phyloP scores from a whole-genome alignment of 2,113 vertebrate species.

The Tor tambroides region DNA sequence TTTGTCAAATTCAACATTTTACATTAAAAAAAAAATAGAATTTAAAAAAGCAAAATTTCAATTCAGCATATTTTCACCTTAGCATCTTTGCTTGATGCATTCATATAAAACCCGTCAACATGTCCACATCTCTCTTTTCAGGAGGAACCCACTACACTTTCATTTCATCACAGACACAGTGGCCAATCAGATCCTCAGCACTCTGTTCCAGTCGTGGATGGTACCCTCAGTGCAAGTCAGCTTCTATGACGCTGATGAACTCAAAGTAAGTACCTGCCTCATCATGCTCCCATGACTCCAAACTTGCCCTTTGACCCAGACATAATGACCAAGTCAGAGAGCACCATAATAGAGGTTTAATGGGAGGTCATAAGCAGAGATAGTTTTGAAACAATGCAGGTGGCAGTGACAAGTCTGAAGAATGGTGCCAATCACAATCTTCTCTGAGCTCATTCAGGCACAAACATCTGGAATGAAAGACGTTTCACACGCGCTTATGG shows the following conservation, averaged over 20 bases:
- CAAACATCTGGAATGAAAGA: conserved; percentile 1
- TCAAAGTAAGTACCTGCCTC: conserved; percentile 80
- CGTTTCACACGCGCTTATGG: background rate
- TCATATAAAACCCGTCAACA: background rate
- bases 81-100: background rate
- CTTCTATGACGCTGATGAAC: conserved; percentile 91
- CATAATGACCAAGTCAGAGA: conserved; percentile 10
- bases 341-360: background rate
- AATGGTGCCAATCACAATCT: background rate
- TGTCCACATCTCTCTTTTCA: conserved; percentile 58
- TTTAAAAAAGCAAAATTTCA: background rate
- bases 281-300: background rate
- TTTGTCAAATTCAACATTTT: background rate
- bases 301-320: background rate
- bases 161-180: conserved; percentile 93
- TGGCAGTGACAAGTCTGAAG: background rate
- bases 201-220: conserved; percentile 92
- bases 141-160: conserved; percentile 94
- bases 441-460: conserved; percentile 12
- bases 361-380: background rate
- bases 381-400: background rate
- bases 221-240: conserved; percentile 89
- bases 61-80: background rate
- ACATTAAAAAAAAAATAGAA: background rate
- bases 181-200: conserved; percentile 87